Conservation (phyloP, 2,113 vertebrate genomes). For the Syrrhaptes paradoxus region DNA sequence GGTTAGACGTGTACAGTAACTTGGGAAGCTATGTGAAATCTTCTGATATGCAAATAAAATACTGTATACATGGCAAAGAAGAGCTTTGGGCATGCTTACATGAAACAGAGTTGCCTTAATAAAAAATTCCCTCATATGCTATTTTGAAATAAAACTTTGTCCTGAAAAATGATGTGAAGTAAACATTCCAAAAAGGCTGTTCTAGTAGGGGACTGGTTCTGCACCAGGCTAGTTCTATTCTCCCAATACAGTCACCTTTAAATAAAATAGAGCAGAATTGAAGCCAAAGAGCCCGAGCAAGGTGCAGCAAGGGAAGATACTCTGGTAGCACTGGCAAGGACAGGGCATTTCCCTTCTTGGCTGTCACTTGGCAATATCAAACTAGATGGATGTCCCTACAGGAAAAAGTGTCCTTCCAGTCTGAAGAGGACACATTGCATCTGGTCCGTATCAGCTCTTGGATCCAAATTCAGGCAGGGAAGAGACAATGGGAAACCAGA, state of each 20-base stretch:
- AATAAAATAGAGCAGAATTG: background rate
- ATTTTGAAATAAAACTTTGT: background rate
- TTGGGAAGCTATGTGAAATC: conserved; percentile 46
- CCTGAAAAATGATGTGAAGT: background rate
- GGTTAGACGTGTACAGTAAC: conserved; percentile 5
- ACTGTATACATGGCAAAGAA: conserved; percentile 14
- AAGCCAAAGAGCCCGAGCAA: background rate
- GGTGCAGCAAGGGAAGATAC: background rate
- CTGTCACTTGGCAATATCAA: background rate
- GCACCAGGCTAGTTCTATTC: background rate
- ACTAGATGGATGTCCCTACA: background rate
- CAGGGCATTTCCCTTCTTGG: background rate
- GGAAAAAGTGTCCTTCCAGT: background rate
- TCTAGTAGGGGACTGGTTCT: background rate
- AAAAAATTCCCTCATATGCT: background rate
- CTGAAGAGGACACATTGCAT: background rate
- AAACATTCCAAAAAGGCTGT: background rate
- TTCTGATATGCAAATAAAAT: conserved; percentile 59
- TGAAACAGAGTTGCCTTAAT: background rate
- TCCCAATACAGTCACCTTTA: background rate
- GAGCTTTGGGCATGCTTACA: background rate
- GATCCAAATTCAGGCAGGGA: background rate
- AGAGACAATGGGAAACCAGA: background rate
- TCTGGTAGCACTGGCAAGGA: background rate
- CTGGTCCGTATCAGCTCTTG: background rate